Evolutionary conservation across 2,888 invertebrate genomes (phyloP).

Genomic region (Escarpia spicata): DNA sequence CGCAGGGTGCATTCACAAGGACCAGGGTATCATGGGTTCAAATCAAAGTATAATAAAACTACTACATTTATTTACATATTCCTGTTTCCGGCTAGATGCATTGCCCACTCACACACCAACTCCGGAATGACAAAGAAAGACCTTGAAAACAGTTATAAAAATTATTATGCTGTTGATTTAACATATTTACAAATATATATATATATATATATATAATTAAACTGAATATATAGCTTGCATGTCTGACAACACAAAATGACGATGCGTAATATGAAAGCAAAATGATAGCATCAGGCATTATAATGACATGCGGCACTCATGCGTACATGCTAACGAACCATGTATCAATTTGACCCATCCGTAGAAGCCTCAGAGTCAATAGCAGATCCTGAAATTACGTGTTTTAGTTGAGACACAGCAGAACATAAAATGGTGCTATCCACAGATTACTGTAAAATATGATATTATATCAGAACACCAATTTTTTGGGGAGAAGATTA

Average conservation of each 20-base stretch:
- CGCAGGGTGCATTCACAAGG: no score
- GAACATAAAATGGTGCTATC: no score
- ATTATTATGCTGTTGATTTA: background rate
- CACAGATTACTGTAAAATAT: no score
- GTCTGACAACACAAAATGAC: background rate
- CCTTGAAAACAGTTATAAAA: background rate
- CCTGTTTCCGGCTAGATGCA: background rate
- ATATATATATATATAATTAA: background rate
- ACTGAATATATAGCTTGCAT: background rate
- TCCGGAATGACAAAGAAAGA: background rate
- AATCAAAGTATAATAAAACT: no score
- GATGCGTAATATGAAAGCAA: background rate
- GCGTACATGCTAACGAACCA: background rate
- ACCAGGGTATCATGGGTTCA: no score
- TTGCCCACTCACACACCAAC: background rate
- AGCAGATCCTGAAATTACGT: no score
- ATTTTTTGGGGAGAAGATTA: no score
- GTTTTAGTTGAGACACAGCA: no score
- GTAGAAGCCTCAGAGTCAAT: background rate
- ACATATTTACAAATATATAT: conserved; percentile 18
- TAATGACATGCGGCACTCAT: background rate
- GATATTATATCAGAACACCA: no score
- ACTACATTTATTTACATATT: no score
- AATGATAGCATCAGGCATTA: background rate
- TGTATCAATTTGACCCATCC: background rate